Conservation (phyloP, 2,888 invertebrate genomes). For the Diarsia dahlii region DNA sequence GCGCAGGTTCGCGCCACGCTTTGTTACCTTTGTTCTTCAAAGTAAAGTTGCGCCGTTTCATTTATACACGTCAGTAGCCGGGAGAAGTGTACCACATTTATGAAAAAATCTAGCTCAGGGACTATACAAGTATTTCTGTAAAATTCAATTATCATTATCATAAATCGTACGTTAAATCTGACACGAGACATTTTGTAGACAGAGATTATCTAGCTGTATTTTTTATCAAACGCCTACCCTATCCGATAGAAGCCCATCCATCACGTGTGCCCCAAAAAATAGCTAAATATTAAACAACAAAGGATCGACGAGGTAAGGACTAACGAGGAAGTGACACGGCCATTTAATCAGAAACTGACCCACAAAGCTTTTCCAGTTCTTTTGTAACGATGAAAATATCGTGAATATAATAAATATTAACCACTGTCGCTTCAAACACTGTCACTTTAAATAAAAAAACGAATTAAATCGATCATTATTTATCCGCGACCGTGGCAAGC, state of each 20-base stretch:
- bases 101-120: not conserved
- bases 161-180: not conserved
- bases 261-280: not conserved
- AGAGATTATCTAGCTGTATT: not conserved
- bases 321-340: not conserved
- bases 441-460: not conserved
- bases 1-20: constrained; percentile 12
- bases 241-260: no score
- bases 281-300: not conserved
- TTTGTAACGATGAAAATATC: not conserved
- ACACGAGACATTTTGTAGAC: not conserved
- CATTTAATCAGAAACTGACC: not conserved
- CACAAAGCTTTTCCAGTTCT: not conserved
- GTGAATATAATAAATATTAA: constrained; percentile 9
- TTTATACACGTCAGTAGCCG: constrained; percentile 13
- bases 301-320: not conserved
- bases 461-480: constrained; percentile 20
- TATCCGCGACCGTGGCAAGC: not conserved
- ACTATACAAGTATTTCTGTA: not conserved
- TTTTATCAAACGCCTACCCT: no score
- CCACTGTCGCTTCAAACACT: no score
- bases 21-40: constrained; percentile 33
- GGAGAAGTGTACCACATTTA: not conserved
- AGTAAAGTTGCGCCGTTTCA: constrained; percentile 28
- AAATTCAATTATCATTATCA: constrained; percentile 4